Conservation (phyloP, 1,140 invertebrate genomes). For the Drosophila prosaltans region DNA sequence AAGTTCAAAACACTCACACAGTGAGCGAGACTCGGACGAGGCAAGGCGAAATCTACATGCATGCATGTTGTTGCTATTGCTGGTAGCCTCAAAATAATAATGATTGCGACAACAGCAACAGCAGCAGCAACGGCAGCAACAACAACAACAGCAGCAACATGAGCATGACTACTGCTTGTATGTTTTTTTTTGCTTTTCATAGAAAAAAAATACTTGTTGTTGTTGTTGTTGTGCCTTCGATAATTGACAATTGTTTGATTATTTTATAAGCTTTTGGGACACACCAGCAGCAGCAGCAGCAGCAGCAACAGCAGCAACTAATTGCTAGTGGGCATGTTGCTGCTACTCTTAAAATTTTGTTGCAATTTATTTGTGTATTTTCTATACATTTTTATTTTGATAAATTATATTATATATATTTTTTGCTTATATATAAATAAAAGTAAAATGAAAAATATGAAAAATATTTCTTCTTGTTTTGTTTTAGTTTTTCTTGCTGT, state of each 20-base stretch:
- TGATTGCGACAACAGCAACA: slow-evolving; percentile 76
- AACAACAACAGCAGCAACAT: slow-evolving; percentile 54
- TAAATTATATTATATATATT: background rate
- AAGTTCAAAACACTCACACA: slow-evolving; percentile 81
- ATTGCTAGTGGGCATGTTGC: slow-evolving; percentile 42
- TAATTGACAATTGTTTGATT: slow-evolving; percentile 79
- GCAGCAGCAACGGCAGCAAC: slow-evolving; percentile 55
- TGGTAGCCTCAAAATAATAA: slow-evolving; percentile 76
- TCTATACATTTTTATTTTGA: slow-evolving; percentile 23
- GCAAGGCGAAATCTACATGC: slow-evolving; percentile 80
- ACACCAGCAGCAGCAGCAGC: slow-evolving; percentile 8
- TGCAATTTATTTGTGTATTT: slow-evolving; percentile 9
- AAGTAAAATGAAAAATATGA: too few species aligned
- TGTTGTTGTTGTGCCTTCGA: slow-evolving; percentile 52
- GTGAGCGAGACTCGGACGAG: slow-evolving; percentile 43
- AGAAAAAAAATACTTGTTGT: slow-evolving; percentile 18
- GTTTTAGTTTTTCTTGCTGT: too few species aligned
- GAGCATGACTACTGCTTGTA: slow-evolving; percentile 40
- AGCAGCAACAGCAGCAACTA: slow-evolving; percentile 30
- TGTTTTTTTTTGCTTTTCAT: slow-evolving; percentile 21
- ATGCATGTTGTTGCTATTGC: slow-evolving; percentile 36
- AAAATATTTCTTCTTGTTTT: too few species aligned
- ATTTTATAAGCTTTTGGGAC: slow-evolving; percentile 59
- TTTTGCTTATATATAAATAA: too few species aligned
- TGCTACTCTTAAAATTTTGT: slow-evolving; percentile 4